These are phyloP conservation scores for Drosophila elegans DNA, from an alignment of 1,140 invertebrate species.

Conservation along the genomic window DNA sequence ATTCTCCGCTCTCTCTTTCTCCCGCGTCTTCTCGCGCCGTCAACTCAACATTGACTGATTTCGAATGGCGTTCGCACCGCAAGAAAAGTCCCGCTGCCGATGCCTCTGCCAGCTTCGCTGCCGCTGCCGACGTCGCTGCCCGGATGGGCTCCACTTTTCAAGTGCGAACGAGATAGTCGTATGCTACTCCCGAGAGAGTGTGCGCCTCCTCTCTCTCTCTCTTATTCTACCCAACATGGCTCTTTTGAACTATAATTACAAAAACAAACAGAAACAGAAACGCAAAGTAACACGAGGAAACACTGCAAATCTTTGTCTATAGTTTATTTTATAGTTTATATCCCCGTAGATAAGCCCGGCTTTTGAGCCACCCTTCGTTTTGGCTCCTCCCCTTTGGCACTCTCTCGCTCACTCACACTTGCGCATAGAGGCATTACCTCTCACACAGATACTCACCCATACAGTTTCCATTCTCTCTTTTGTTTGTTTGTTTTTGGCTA, in stretches of 20 bases:
- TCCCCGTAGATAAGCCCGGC: conserved; percentile 1
- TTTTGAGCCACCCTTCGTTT: conserved; percentile 16
- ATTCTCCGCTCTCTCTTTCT: conserved; percentile 16
- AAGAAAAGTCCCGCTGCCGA: conserved; percentile 68
- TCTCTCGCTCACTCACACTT: background rate
- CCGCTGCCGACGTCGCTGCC: conserved; percentile 34
- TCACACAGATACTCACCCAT: conserved; percentile 80
- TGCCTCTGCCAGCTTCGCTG: conserved; percentile 33
- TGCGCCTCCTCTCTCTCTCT: conserved; percentile 15
- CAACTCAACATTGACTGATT: conserved; percentile 83
- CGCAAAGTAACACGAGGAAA: background rate
- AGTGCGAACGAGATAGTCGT: conserved; percentile 25
- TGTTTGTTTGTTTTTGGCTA: conserved; percentile 23
- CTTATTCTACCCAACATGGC: conserved; percentile 16
- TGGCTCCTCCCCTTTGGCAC: conserved; percentile 23
- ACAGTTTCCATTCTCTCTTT: conserved; percentile 17
- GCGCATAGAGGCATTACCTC: conserved; percentile 35
- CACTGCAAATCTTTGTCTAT: background rate
- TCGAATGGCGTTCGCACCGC: conserved; percentile 71
- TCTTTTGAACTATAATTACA: background rate
- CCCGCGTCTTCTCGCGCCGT: conserved; percentile 68
- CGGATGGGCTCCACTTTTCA: conserved; percentile 8
- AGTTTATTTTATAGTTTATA: conserved; percentile 1
- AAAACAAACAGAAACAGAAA: conserved; percentile 13
- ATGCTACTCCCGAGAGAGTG: background rate